Evolutionary conservation across 2,113 vertebrate genomes (phyloP), one percentile per base, ranked within the genome.

Genomic region (Quiscalus mexicanus): DNA sequence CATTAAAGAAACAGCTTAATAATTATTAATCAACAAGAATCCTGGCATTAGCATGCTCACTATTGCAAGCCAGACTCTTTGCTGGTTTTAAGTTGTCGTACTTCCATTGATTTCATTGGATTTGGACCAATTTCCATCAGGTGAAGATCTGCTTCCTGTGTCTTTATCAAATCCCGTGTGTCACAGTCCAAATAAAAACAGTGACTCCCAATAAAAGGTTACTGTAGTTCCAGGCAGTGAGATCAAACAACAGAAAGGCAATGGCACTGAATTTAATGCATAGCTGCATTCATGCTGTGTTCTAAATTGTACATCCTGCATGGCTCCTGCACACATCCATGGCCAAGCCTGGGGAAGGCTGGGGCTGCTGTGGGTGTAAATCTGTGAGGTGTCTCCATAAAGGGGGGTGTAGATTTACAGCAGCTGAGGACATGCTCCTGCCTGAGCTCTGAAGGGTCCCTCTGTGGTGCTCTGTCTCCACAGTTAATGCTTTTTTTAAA

Each of bases 401-500:
- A 63, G 55, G 33, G 6, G 19, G 11, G 2, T 22, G 78, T 15
- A 58, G 71, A 65, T 85, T 91, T 90, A 77, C 55, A 70, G 74
- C 84, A 70, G 50, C 81, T 79, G 74, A 39, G 63, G 35, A 58
- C 50, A 63, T 24, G 28, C 85, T 92, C 68, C 35, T 93, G 44
- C 42, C 84, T 85, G 59, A 93, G 20, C 67, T 77, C 68, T 56
- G 71, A 39, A 64, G 88, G 44, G 56, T 44, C 82, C 63, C 58
- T 90, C 73, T 68, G 68, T 73, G 76, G 25, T 84, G 76, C 69
- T 80, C 55, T 44, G 44, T 90, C 79, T 96, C 75, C 52, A 45
- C 68, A 22, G 68, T 60, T 96, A 75, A 93, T 86, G 27, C 11
- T 86, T 78, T 84, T 92, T 92, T 87, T 53, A 41, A 79, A 64